Percentiles rank a stretch among this genome's conserved stretches.
Conservation (phyloP, 2,888 invertebrate species). For the Therioaphis trifolii region DNA sequence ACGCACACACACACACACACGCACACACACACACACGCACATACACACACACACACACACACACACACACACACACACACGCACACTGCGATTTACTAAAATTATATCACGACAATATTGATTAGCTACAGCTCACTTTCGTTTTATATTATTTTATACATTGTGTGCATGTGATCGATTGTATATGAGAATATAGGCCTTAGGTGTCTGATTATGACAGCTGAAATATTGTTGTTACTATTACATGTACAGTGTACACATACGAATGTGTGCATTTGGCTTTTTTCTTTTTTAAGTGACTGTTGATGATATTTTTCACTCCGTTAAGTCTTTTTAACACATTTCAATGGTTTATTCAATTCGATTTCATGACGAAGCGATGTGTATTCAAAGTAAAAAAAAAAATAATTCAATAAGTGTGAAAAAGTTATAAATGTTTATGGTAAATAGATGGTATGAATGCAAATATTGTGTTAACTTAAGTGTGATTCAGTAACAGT, state of each 20-base stretch:
- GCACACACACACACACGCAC: too few species aligned
- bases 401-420: too few species aligned
- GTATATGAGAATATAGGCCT: neutral
- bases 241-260: neutral
- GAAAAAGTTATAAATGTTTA: too few species aligned
- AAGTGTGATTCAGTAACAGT: too few species aligned
- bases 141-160: conserved; percentile 9
- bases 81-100: conserved; percentile 8
- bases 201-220: conserved; percentile 29
- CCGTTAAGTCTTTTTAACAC: neutral
- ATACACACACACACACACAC: too few species aligned
- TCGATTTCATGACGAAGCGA: neutral
- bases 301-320: neutral
- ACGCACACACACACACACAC: too few species aligned
- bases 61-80: too few species aligned
- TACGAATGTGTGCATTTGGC: neutral
- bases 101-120: conserved; percentile 25
- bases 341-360: neutral
- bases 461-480: too few species aligned
- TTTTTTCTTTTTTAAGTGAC: neutral
- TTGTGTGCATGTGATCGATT: conserved; percentile 31
- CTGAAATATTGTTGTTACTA: neutral
- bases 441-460: too few species aligned
- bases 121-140: conserved; percentile 49
- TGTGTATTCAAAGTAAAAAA: neutral